Percentiles rank a stretch among this genome's conserved stretches.
These are phyloP conservation scores for Nezara viridula DNA, from an alignment of 2,888 invertebrate species.

Conservation along the genomic window DNA sequence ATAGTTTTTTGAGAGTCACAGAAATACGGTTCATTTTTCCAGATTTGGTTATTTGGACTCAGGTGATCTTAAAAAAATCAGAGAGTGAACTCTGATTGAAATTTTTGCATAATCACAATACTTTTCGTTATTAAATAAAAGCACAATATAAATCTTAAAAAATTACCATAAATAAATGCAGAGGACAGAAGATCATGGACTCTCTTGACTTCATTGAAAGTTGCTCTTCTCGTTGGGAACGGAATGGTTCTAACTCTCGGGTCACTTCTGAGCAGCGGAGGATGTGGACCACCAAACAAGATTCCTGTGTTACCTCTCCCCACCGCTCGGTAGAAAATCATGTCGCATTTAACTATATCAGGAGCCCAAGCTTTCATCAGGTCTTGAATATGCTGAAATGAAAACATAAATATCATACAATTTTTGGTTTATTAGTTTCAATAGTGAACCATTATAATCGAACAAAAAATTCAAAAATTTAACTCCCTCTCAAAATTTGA, in stretches of 20 bases:
- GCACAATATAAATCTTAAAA: not conserved
- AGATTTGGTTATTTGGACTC: too few relatives aligned
- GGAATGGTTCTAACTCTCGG: slow-evolving; percentile 79
- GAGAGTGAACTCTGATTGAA: too few relatives aligned
- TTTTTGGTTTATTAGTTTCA: too few relatives aligned
- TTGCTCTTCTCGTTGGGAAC: slow-evolving; percentile 86
- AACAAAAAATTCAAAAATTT: too few relatives aligned
- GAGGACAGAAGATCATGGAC: slow-evolving; percentile 79
- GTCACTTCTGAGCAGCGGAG: slow-evolving; percentile 78
- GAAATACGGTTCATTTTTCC: too few relatives aligned
- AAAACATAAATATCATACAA: too few relatives aligned
- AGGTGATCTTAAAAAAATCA: too few relatives aligned
- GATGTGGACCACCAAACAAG: slow-evolving; percentile 81
- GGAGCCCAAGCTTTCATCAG: slow-evolving; percentile 79
- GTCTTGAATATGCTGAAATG: slow-evolving; percentile 81
- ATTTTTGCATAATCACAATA: too few relatives aligned
- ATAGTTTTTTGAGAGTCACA: too few relatives aligned
- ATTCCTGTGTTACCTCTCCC: slow-evolving; percentile 80
- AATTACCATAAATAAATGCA: slow-evolving; percentile 78
- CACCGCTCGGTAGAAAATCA: slow-evolving; percentile 83
- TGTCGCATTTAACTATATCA: slow-evolving; percentile 77
- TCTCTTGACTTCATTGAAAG: slow-evolving; percentile 83
- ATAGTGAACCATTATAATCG: too few relatives aligned
- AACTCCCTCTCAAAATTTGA: too few relatives aligned
- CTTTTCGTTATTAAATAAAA: too few relatives aligned